These are phyloP conservation scores for Ceratotherium simum DNA, from an alignment of 2,113 vertebrate genomes.

Conservation along the genomic window DNA sequence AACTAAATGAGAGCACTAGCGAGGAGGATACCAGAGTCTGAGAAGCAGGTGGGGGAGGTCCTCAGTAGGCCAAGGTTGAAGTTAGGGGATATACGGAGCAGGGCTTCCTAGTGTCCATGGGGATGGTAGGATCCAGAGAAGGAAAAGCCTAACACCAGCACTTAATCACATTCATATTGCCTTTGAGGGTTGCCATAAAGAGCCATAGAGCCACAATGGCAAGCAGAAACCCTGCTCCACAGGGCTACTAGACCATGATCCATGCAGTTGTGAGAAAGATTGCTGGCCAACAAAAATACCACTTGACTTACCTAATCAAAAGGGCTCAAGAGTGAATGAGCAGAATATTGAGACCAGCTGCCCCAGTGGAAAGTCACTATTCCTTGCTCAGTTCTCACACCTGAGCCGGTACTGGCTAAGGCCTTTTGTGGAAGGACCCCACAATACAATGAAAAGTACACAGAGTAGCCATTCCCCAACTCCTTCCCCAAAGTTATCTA, in stretches of 20 bases:
- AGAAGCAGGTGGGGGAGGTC: neutral
- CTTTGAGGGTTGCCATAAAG: neutral
- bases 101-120: neutral
- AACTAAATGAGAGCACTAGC: neutral
- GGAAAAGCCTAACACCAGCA: neutral
- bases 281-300: neutral
- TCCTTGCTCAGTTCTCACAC: neutral
- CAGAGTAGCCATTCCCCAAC: neutral
- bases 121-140: neutral
- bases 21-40: neutral
- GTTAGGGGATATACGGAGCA: neutral
- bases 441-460: neutral
- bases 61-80: neutral
- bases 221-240: neutral
- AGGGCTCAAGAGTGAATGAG: neutral
- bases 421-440: neutral
- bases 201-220: neutral
- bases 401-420: neutral
- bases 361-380: neutral
- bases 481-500: neutral
- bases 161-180: neutral
- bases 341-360: neutral
- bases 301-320: neutral
- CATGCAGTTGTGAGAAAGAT: neutral
- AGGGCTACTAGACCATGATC: neutral